A percentile compares a stretch with the other conserved stretches of the same genome.
Evolutionary conservation across 2,797 vertebrate genomes (phyloP).

Genomic region (Sebastes nivosus): DNA sequence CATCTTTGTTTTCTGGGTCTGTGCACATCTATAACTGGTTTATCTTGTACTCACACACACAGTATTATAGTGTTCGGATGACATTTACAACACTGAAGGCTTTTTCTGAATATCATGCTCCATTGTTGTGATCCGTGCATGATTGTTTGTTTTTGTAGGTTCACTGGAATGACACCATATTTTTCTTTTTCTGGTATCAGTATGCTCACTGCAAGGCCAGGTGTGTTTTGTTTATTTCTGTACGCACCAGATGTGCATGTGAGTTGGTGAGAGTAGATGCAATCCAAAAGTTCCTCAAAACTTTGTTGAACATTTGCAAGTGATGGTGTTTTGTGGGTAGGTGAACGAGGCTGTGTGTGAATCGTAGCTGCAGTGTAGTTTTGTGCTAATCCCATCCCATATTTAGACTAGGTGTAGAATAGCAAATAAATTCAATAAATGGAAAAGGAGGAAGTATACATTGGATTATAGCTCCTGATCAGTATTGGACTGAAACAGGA

Average conservation of each 20-base stretch:
- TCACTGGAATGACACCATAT: not conserved
- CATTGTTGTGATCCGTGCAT: not conserved
- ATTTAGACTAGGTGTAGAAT: not conserved
- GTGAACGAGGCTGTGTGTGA: not conserved
- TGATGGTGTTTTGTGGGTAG: not conserved
- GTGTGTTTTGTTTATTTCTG: not conserved
- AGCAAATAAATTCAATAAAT: not conserved
- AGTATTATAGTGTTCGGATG: not conserved
- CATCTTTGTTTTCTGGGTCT: not conserved
- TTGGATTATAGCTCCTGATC: not conserved
- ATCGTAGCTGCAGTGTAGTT: not conserved
- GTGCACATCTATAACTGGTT: not conserved
- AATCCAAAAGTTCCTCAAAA: not conserved
- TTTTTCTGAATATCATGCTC: conserved; percentile 13
- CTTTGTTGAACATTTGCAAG: not conserved
- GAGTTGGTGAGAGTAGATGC: not conserved
- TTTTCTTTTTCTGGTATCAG: not conserved
- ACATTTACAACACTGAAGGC: not conserved
- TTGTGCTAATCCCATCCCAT: not conserved
- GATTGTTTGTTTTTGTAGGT: not conserved
- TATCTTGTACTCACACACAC: not conserved
- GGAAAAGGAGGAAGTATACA: not conserved
- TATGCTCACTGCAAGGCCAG: not conserved
- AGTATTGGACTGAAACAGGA: not conserved
- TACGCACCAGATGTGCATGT: not conserved